Conservation (phyloP, 2,797 vertebrate genomes). For the Darevskia mixta region DNA sequence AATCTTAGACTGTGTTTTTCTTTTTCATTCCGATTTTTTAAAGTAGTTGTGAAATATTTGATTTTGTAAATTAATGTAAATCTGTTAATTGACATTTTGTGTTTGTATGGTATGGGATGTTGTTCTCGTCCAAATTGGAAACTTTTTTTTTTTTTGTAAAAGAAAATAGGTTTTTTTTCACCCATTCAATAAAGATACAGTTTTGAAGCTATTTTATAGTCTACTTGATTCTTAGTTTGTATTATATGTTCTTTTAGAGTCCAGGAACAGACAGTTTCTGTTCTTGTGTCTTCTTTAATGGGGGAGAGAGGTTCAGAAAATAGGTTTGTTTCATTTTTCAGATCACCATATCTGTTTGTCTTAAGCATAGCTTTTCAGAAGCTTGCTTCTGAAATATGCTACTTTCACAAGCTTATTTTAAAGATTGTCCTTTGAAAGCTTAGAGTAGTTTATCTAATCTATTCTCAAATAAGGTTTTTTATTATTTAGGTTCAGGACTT, state of each 20-base stretch:
- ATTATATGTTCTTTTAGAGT: not conserved
- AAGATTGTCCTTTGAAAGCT: constrained; percentile 7
- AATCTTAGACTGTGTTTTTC: not conserved
- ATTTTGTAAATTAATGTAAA: not conserved
- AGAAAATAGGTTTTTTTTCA: not conserved
- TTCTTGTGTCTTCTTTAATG: not conserved
- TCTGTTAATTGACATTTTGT: not conserved
- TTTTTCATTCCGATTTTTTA: not conserved
- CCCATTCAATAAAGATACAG: not conserved
- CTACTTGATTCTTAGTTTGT: not conserved
- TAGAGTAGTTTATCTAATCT: constrained; percentile 41
- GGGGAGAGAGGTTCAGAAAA: not conserved
- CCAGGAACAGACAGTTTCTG: not conserved
- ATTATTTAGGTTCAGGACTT: constrained; percentile 17
- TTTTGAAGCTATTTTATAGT: not conserved
- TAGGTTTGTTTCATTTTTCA: constrained; percentile 13
- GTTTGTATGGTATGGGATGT: not conserved
- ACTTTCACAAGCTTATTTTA: constrained; percentile 18
- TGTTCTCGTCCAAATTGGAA: too few relatives aligned
- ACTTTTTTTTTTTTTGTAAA: not conserved
- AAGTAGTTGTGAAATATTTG: not conserved
- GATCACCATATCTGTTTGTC: constrained; percentile 5
- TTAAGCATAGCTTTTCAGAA: not conserved
- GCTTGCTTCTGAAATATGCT: constrained; percentile 7
- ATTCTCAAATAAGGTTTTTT: constrained; percentile 17